phyloP scores from a whole-genome alignment of 1,140 invertebrate genomes.

The Protaetia brevitarsis region DNA sequence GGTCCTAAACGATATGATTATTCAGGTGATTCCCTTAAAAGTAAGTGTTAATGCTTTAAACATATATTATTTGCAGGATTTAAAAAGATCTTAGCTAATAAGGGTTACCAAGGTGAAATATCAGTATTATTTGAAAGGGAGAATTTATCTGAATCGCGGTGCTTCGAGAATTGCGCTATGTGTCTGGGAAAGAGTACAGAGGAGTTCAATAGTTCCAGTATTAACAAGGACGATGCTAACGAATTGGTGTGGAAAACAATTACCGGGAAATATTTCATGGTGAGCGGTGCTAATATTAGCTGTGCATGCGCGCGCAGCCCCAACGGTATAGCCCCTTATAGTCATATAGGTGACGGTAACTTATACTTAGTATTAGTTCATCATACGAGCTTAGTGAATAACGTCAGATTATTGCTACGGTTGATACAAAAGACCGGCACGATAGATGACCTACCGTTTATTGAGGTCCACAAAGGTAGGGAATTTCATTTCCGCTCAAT shows the following conservation, averaged over 20 bases:
- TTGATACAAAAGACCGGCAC: slow-evolving; percentile 56
- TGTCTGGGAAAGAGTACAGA: slow-evolving; percentile 31
- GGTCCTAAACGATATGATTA: slow-evolving; percentile 85
- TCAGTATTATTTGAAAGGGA: slow-evolving; percentile 52
- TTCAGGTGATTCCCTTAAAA: slow-evolving; percentile 55
- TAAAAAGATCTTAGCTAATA: slow-evolving; percentile 69
- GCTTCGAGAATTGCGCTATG: slow-evolving; percentile 40
- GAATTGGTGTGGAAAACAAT: slow-evolving; percentile 57
- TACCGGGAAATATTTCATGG: slow-evolving; percentile 72
- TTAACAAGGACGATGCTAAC: background rate
- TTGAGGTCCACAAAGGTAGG: slow-evolving; percentile 71
- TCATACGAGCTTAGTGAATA: slow-evolving; percentile 71
- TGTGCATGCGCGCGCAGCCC: slow-evolving; percentile 73
- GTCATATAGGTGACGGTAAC: slow-evolving; percentile 80
- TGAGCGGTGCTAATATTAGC: slow-evolving; percentile 76
- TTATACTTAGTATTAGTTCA: slow-evolving; percentile 74
- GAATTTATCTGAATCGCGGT: slow-evolving; percentile 31
- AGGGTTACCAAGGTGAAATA: slow-evolving; percentile 71
- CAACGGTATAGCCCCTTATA: slow-evolving; percentile 73
- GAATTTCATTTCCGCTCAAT: slow-evolving; percentile 69
- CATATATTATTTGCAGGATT: slow-evolving; percentile 54
- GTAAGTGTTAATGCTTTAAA: background rate
- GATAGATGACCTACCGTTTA: slow-evolving; percentile 69
- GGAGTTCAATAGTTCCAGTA: slow-evolving; percentile 25
- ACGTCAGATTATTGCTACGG: slow-evolving; percentile 66